These are phyloP conservation scores for Phengaris alcon DNA, from an alignment of 2,888 invertebrate genomes.

Conservation along the genomic window DNA sequence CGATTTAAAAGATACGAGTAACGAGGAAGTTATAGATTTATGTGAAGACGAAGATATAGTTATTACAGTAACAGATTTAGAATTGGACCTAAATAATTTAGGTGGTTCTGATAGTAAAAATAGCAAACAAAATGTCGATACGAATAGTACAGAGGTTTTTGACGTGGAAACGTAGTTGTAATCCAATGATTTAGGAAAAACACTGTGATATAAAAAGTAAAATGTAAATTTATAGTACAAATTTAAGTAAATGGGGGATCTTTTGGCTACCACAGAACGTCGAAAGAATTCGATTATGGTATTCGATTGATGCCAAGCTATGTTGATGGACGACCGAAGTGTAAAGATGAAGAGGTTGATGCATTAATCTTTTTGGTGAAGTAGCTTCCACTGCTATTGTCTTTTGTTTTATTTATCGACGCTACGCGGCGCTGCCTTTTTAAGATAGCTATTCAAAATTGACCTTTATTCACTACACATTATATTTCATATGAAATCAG, in stretches of 20 bases:
- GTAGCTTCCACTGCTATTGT: too few species aligned
- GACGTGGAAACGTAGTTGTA: slow-evolving; percentile 11
- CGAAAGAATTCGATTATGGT: background rate
- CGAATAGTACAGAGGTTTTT: slow-evolving; percentile 15
- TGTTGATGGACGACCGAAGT: background rate
- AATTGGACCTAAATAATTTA: slow-evolving; percentile 53
- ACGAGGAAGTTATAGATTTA: slow-evolving; percentile 62
- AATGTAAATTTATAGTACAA: slow-evolving; percentile 18
- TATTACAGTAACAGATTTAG: slow-evolving; percentile 50
- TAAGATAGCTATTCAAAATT: too few species aligned
- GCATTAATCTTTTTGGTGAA: too few species aligned
- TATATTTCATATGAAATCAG: too few species aligned
- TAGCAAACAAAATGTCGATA: slow-evolving; percentile 50
- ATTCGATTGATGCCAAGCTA: background rate
- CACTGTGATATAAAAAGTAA: slow-evolving; percentile 26
- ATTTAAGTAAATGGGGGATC: background rate
- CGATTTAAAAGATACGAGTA: slow-evolving; percentile 13
- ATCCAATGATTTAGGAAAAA: slow-evolving; percentile 3
- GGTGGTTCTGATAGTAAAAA: slow-evolving; percentile 72
- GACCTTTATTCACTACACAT: too few species aligned
- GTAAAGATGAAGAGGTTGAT: background rate
- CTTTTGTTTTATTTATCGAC: too few species aligned
- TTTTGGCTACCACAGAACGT: background rate
- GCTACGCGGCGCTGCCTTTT: too few species aligned
- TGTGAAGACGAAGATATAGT: slow-evolving; percentile 64